phyloP scores from a whole-genome alignment of 2,797 vertebrate species.

The Peromyscus attwateri region DNA sequence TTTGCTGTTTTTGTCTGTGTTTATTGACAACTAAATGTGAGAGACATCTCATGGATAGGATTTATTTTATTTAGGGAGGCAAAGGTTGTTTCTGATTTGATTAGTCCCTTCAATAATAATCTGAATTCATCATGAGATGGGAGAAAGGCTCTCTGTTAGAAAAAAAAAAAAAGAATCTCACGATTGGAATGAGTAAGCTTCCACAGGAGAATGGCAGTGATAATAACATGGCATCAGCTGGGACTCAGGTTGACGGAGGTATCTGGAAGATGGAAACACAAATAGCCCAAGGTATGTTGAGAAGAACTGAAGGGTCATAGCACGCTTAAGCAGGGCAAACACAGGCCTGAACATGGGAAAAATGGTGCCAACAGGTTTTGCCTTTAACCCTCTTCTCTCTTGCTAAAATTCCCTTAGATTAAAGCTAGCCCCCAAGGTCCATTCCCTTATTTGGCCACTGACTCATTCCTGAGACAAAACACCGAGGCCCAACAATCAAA shows the following conservation, averaged over 20 bases:
- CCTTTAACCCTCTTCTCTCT: not conserved
- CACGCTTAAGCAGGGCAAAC: not conserved
- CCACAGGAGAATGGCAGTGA: not conserved
- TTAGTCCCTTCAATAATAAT: not conserved
- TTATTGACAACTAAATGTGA: not conserved
- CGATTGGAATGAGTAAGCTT: not conserved
- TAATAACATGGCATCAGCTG: not conserved
- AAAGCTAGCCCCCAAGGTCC: too few relatives aligned
- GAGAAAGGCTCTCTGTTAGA: not conserved
- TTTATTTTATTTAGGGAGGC: constrained; percentile 40
- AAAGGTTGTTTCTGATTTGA: constrained; percentile 9
- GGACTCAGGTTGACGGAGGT: not conserved
- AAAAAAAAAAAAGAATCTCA: not conserved
- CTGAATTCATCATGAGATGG: not conserved
- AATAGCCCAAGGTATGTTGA: not conserved
- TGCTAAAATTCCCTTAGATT: not conserved
- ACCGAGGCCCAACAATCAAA: not conserved
- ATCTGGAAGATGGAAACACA: not conserved
- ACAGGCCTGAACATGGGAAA: not conserved
- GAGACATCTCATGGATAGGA: not conserved
- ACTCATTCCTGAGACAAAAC: not conserved
- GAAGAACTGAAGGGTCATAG: not conserved
- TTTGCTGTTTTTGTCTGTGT: not conserved
- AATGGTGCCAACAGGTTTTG: not conserved
- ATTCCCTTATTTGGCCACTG: too few relatives aligned